phyloP scores from a whole-genome alignment of 2,888 invertebrate species.

The Suillia variegata region DNA sequence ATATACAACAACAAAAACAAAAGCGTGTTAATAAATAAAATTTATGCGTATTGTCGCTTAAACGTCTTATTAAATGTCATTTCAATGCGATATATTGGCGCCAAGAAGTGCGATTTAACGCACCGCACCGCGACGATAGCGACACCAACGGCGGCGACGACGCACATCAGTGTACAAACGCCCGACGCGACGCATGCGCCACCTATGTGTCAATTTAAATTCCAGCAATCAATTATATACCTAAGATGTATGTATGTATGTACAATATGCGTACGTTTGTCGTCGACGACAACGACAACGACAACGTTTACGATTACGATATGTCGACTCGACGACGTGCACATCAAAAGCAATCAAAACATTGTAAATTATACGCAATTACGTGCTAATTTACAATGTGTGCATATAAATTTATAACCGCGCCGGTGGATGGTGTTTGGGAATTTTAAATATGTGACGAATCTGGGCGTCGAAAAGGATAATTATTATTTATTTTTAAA shows the following conservation, averaged over 20 bases:
- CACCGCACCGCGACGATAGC: conserved; percentile 6
- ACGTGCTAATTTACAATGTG: conserved; percentile 43
- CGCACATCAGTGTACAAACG: conserved; percentile 15
- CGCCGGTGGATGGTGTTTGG: not conserved
- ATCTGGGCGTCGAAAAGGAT: not conserved
- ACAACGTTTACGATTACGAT: too few relatives aligned
- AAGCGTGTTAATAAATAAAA: too few relatives aligned
- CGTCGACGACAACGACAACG: too few relatives aligned
- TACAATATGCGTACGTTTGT: too few relatives aligned
- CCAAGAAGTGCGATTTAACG: conserved; percentile 45
- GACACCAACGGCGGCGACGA: not conserved
- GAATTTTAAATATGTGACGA: not conserved
- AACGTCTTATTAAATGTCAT: conserved; percentile 42
- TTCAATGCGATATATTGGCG: conserved; percentile 39
- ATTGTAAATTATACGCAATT: conserved; percentile 39
- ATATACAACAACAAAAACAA: too few relatives aligned
- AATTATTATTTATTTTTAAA: too few relatives aligned
- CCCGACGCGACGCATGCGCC: conserved; percentile 21
- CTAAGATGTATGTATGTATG: too few relatives aligned
- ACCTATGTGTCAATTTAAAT: conserved; percentile 39
- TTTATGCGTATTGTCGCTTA: conserved; percentile 36
- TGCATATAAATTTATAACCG: conserved; percentile 14
- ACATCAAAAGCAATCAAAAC: conserved; percentile 2
- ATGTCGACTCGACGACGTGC: conserved; percentile 3
- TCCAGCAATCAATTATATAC: conserved; percentile 40